These are phyloP conservation scores for Smittia aterrima DNA, from an alignment of 2,888 invertebrate genomes.

Conservation along the genomic window DNA sequence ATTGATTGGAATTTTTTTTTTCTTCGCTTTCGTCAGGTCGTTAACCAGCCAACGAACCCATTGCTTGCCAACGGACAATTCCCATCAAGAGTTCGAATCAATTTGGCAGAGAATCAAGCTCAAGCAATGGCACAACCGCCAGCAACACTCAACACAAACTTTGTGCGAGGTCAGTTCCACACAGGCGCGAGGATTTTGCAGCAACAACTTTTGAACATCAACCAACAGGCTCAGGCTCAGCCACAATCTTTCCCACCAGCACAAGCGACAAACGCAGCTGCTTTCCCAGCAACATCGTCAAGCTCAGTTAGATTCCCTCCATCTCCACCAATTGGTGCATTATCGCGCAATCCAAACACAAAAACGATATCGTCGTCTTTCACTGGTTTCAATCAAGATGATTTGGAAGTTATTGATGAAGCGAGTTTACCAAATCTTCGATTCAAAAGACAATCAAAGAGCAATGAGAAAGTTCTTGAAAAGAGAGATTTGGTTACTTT, in stretches of 20 bases:
- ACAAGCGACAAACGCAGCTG: background rate
- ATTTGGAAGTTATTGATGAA: slow-evolving; percentile 64
- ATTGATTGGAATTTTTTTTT: slow-evolving; percentile 14
- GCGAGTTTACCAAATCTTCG: slow-evolving; percentile 43
- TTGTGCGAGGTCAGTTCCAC: slow-evolving; percentile 65
- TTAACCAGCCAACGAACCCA: slow-evolving; percentile 56
- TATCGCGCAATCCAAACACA: slow-evolving; percentile 42
- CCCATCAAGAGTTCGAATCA: slow-evolving; percentile 57
- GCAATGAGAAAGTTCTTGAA: slow-evolving; percentile 56
- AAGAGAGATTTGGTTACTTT: slow-evolving; percentile 67
- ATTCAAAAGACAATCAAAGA: slow-evolving; percentile 40
- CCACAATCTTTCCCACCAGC: background rate
- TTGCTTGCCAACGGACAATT: slow-evolving; percentile 63
- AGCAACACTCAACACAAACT: slow-evolving; percentile 55
- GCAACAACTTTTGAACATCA: slow-evolving; percentile 56
- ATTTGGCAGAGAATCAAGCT: slow-evolving; percentile 54
- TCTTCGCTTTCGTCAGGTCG: slow-evolving; percentile 47
- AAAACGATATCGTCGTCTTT: slow-evolving; percentile 42
- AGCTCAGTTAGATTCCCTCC: too few species aligned
- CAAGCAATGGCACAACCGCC: slow-evolving; percentile 55
- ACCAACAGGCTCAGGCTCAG: slow-evolving; percentile 42
- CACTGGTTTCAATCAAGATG: slow-evolving; percentile 56
- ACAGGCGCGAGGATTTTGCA: slow-evolving; percentile 58
- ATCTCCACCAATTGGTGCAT: slow-evolving; percentile 45
- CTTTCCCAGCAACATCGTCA: background rate